These are phyloP conservation scores for Corydoras sp. DNA, from an alignment of 2,113 vertebrate species.

Conservation along the genomic window DNA sequence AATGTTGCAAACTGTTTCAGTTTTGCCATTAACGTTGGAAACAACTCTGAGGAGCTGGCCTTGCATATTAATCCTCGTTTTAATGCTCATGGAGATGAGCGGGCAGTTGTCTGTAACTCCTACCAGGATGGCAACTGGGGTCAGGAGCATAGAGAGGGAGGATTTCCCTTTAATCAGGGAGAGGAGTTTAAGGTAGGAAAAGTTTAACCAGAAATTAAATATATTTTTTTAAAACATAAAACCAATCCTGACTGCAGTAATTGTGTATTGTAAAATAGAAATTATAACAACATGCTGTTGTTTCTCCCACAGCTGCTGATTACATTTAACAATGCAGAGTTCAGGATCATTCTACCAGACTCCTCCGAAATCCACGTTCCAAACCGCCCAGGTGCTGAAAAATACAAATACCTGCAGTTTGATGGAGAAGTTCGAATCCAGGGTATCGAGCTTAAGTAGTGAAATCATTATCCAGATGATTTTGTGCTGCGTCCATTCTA, in stretches of 20 bases:
- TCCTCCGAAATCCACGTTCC: conserved; percentile 61
- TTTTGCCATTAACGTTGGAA: conserved; percentile 63
- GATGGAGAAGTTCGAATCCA: conserved; percentile 53
- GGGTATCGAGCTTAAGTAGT: conserved; percentile 58
- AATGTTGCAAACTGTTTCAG: conserved; percentile 40
- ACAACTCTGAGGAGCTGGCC: conserved; percentile 49
- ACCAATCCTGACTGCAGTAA: neutral
- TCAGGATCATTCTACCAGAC: conserved; percentile 57
- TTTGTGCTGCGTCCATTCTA: neutral
- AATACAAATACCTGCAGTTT: conserved; percentile 54
- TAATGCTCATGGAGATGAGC: conserved; percentile 58
- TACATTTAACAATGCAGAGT: conserved; percentile 56
- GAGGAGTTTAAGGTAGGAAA: conserved; percentile 59
- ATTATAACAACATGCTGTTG: neutral
- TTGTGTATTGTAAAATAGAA: neutral
- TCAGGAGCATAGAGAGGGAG: conserved; percentile 50
- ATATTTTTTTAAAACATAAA: neutral
- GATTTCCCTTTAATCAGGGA: conserved; percentile 62
- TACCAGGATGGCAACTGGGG: conserved; percentile 60
- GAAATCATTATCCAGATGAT: neutral
- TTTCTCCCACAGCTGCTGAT: conserved; percentile 51
- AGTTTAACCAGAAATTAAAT: neutral
- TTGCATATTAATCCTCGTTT: conserved; percentile 67
- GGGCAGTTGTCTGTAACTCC: conserved; percentile 64
- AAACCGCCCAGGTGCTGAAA: conserved; percentile 60